Evolutionary conservation across 2,113 vertebrate species (phyloP).

Genomic region (Perca fluviatilis): DNA sequence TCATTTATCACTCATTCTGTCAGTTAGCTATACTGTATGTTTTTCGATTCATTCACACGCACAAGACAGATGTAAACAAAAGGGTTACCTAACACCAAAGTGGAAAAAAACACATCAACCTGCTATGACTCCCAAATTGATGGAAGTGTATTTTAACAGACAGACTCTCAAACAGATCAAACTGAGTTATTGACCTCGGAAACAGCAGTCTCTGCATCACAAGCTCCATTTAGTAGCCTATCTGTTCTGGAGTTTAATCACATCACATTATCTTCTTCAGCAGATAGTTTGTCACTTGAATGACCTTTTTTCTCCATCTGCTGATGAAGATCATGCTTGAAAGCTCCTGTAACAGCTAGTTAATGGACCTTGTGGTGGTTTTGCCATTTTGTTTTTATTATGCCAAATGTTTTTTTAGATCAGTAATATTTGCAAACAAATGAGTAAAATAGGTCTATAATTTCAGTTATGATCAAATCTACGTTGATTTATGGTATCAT

Average conservation of each 20-base stretch:
- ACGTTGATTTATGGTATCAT: not conserved
- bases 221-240: not conserved
- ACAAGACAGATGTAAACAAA: not conserved
- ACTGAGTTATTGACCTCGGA: not conserved
- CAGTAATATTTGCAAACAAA: not conserved
- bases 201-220: not conserved
- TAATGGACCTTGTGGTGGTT: not conserved
- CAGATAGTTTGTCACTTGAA: not conserved
- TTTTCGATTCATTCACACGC: not conserved
- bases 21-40: not conserved
- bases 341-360: not conserved
- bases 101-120: not conserved
- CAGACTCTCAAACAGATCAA: not conserved
- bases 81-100: not conserved
- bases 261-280: not conserved
- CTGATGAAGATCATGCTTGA: not conserved
- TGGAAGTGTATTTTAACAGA: not conserved
- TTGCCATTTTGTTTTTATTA: too few species aligned
- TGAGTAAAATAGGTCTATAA: not conserved
- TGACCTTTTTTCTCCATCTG: not conserved
- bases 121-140: not conserved
- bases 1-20: not conserved
- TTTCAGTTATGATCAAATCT: not conserved
- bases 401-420: not conserved
- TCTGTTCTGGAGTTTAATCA: not conserved